Base-by-base conservation (phyloP, 1,140 invertebrate genomes). In the Musca domestica region DNA sequence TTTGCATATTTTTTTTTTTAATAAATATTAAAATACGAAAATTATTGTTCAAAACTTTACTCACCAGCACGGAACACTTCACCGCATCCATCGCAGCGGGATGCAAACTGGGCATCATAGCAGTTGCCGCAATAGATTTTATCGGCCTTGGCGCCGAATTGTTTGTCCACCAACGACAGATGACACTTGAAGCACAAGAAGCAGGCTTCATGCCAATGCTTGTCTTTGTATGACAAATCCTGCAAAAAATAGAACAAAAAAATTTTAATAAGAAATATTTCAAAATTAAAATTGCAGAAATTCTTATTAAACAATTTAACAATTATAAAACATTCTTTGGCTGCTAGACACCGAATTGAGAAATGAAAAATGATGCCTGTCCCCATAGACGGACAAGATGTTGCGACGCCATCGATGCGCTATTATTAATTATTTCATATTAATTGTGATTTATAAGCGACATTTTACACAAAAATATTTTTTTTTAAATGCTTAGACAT, bases 141-240 rank as follows among this genome's bases (percentile, higher is more conserved):
- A 82, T 95, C 92, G 71, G 91, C 89, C 84, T 99, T 99, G 76
- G 95, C 95, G 73, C 97, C 98, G 82, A 99, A 99, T 81, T 98
- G 97, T 87, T 98, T 98, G 87, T 99, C 97, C 65, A 99, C 97
- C 80, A 99, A 88, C 61, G 95, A 98, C 72, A 96, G 91, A 82
- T 95, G 91, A 86, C 98, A 99, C 85, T 96, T 98, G 84, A 90
- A 92, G 88, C 98, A 99, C 76, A 98, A 88, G 90, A 99, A 99
- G 83, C 98, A 99, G 48, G 92, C 92, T 85, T 99, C 97, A 84
- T 99, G 97, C 97, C 97, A 99, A 83, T 99, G 98, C 84, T 97
- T 97, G 83, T 99, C 98, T 86, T 99, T 99, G 89, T 99, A 99
- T 56, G 97, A 99, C 81, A 99, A 87, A 88, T 99, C 98, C 97